Evolutionary conservation across 2,888 invertebrate species (phyloP).

Genomic region (Polyommatus iphigenia): DNA sequence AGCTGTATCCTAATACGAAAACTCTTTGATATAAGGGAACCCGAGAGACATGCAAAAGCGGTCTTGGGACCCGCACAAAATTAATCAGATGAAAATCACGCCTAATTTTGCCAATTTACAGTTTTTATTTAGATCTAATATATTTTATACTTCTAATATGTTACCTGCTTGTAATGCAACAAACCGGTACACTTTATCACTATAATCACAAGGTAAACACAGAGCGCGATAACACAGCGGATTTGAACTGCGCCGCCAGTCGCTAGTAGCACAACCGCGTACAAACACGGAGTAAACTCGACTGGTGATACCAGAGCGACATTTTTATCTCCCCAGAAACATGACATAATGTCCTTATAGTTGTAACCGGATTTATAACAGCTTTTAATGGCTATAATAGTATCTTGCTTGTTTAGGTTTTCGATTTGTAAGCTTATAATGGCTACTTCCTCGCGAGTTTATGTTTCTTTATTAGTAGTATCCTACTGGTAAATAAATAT

Average conservation of each 20-base stretch:
- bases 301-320: slow-evolving; percentile 50
- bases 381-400: background rate
- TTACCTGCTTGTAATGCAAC: slow-evolving; percentile 49
- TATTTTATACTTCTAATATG: background rate
- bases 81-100: background rate
- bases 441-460: no score
- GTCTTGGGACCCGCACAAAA: background rate
- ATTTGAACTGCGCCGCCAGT: slow-evolving; percentile 46
- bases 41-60: background rate
- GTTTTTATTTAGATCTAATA: background rate
- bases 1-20: background rate
- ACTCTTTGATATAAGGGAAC: background rate
- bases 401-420: no score
- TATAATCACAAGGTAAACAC: slow-evolving; percentile 60
- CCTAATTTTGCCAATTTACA: background rate
- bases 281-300: slow-evolving; percentile 42
- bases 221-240: slow-evolving; percentile 54
- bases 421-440: background rate
- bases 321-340: slow-evolving; percentile 40
- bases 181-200: slow-evolving; percentile 59
- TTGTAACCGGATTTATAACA: background rate
- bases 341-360: background rate
- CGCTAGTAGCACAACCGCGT: slow-evolving; percentile 33
- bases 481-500: no score
- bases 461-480: no score